These are phyloP conservation scores for Myotis findleyi DNA, from an alignment of 2,797 vertebrate genomes.

Conservation along the genomic window DNA sequence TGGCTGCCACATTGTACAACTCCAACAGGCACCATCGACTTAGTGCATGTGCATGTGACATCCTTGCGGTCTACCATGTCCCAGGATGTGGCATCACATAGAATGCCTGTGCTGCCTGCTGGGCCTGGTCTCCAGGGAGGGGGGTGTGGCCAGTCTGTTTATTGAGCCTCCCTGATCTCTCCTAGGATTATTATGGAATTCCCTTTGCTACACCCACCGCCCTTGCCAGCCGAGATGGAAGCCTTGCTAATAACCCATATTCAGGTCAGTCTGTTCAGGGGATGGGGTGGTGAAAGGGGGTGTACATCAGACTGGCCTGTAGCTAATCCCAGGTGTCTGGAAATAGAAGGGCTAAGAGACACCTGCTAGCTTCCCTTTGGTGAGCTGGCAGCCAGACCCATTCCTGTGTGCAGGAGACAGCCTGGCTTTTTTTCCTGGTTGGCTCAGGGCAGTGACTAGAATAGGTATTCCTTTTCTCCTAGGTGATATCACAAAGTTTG, in stretches of 20 bases:
- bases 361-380: neutral
- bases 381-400: neutral
- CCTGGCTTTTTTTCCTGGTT: neutral
- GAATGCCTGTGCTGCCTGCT: neutral
- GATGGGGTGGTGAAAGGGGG: neutral
- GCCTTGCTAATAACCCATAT: constrained; percentile 95
- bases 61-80: neutral
- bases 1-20: no score
- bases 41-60: neutral
- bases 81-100: neutral
- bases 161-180: constrained; percentile 59
- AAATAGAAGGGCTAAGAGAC: constrained; percentile 13
- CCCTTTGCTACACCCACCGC: constrained; percentile 96
- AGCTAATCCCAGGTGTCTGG: neutral
- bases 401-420: neutral
- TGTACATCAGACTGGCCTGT: neutral
- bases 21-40: no score
- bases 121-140: neutral
- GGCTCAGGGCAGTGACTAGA: neutral
- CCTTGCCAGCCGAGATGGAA: constrained; percentile 95
- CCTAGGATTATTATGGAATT: constrained; percentile 98
- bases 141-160: neutral
- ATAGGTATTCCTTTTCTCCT: constrained; percentile 36
- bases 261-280: constrained; percentile 90
- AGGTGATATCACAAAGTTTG: constrained; percentile 98